Conservation (phyloP, 2,888 invertebrate genomes). For the Scrobipalpa costella region DNA sequence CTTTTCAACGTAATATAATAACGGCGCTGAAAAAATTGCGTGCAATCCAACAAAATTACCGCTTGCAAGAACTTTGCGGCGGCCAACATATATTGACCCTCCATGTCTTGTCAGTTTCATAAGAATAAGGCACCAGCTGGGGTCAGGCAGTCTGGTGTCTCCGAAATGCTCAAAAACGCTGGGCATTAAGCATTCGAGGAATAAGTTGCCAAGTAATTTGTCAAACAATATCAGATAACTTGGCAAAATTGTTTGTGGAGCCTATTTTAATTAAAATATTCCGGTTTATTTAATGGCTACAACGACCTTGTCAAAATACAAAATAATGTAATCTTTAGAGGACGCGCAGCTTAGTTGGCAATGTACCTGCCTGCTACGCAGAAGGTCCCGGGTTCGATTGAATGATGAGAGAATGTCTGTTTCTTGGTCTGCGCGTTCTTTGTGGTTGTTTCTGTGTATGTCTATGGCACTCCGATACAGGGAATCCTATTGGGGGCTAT, state of each 20-base stretch:
- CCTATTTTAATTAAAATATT: background rate
- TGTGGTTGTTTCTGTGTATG: too few species aligned
- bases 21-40: background rate
- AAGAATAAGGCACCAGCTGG: background rate
- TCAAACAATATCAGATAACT: background rate
- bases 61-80: background rate
- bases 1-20: conserved; percentile 3
- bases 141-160: background rate
- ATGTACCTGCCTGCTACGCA: too few species aligned
- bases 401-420: too few species aligned
- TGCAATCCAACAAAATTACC: conserved; percentile 1
- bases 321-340: too few species aligned
- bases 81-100: background rate
- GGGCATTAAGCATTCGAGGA: conserved; percentile 2
- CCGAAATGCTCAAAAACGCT: background rate
- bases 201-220: background rate
- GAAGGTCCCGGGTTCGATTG: too few species aligned
- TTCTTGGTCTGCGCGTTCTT: too few species aligned
- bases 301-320: too few species aligned
- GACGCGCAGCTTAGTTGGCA: too few species aligned
- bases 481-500: too few species aligned
- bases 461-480: too few species aligned
- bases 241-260: background rate
- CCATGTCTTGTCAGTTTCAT: background rate
- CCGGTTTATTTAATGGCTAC: background rate